These are phyloP conservation scores for Polia nebulosa DNA, from an alignment of 2,888 invertebrate species.

Conservation along the genomic window DNA sequence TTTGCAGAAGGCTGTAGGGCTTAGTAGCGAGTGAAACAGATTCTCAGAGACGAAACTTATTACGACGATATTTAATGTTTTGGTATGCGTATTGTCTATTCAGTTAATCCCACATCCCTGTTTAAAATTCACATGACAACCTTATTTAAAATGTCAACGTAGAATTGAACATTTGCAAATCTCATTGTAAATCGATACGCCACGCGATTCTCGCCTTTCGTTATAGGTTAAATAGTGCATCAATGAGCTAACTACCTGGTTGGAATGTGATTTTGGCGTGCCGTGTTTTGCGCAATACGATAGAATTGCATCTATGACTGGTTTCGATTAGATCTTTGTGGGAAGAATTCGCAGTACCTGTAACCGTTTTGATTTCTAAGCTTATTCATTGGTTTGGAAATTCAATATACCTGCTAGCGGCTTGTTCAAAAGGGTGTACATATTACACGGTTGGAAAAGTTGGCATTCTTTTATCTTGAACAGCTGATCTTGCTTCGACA, in stretches of 20 bases:
- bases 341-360: conserved; percentile 66
- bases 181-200: conserved; percentile 55
- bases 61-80: background rate
- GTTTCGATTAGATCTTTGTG: conserved; percentile 76
- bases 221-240: conserved; percentile 43
- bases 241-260: conserved; percentile 63
- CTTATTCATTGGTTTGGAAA: conserved; percentile 42
- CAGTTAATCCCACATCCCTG: conserved; percentile 41
- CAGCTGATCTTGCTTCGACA: conserved; percentile 40
- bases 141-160: conserved; percentile 61
- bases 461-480: conserved; percentile 36
- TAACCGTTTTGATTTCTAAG: conserved; percentile 56
- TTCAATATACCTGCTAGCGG: conserved; percentile 29
- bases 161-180: conserved; percentile 60
- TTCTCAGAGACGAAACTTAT: background rate
- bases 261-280: conserved; percentile 75
- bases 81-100: conserved; percentile 3
- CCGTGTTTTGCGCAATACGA: conserved; percentile 75
- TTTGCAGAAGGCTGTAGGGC: background rate
- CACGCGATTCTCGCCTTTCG: conserved; percentile 59
- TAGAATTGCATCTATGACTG: conserved; percentile 75
- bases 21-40: background rate
- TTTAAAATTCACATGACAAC: conserved; percentile 53
- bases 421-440: conserved; percentile 21
- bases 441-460: conserved; percentile 21